Base-by-base conservation (phyloP, 1,140 invertebrate species). In the Episyrphus balteatus region DNA sequence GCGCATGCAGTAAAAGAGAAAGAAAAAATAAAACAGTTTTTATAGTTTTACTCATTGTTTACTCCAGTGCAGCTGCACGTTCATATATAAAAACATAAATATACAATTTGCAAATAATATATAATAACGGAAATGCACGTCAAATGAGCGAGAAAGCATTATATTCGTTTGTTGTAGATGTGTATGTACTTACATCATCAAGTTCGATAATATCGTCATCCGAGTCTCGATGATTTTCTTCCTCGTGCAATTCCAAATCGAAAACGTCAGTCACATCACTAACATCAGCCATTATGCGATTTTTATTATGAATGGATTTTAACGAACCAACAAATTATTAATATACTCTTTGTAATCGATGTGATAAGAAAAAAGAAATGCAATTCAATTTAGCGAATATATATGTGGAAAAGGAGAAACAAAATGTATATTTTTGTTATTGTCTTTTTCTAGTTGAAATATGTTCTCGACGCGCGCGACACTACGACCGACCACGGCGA, bases 191-290 rank as follows among this genome's bases (percentile, higher is more conserved):
- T 77, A 85, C 84, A 78, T 86, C 84, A 68, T 84, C 83, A 54
- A 83, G 73, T 65, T 89, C 86, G 64, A 90, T 84, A 58, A 81
- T 84, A 69, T 92, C 88, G 61, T 88, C 86, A 59, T 88, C 84
- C 38, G 85, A 86, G 62, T 87, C 83, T 56, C 78, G 79, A 50
- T 80, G 77, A 52, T 76, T 74, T 67, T 86, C 85, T 53, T 76
- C 74, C 58, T 82, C 79, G 55, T 84, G 82, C 58, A 92, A 73
- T 71, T 94, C 89, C 64, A 94, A 80, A 73, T 93, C 88, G 71
- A 94, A 93, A 65, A 92, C 78, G 64, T 65, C 62, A 48, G 53
- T 66, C 51, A 62, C 54, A 59, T 66, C 62, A 46, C 57, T 66
- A 42, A 66, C 62, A 58, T 80, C 82, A 66, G 83, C 83, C 84